A percentile compares a stretch with the other conserved stretches of the same genome.
Evolutionary conservation across 2,113 vertebrate genomes (phyloP).

Genomic region (Mystacornis crossleyi): DNA sequence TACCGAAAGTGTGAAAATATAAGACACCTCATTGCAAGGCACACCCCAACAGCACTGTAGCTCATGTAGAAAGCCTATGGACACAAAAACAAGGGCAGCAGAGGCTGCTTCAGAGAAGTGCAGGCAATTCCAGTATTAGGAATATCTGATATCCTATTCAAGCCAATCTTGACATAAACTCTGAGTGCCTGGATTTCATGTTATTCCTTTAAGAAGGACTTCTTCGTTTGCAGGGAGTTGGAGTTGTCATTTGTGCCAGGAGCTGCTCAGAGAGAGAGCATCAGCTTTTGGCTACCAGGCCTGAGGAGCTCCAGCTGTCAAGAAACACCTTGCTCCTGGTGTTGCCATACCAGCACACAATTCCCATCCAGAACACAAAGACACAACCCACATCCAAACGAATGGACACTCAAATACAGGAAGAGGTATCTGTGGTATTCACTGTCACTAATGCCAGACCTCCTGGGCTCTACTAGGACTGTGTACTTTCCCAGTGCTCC

Average conservation of each 20-base stretch:
- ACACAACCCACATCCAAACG: constrained; percentile 12
- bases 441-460: not conserved
- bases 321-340: constrained; percentile 48
- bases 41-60: not conserved
- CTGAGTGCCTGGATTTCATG: not conserved
- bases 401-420: constrained; percentile 15
- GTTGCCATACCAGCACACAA: constrained; percentile 61
- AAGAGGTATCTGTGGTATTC: constrained; percentile 33
- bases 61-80: not conserved
- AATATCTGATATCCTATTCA: not conserved
- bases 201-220: constrained; percentile 18
- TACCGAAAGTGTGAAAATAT: not conserved
- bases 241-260: constrained; percentile 97
- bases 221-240: constrained; percentile 87
- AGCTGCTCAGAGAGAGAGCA: constrained; percentile 92
- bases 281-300: constrained; percentile 85
- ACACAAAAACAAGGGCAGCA: not conserved
- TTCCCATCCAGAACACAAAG: constrained; percentile 42
- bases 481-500: not conserved
- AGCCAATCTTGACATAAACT: not conserved
- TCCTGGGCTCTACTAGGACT: constrained; percentile 50
- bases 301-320: constrained; percentile 57
- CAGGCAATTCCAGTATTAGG: not conserved
- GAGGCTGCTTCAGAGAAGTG: not conserved
- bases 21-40: not conserved